Evolutionary conservation across 2,888 invertebrate species (phyloP).

Genomic region (Nephrotoma flavescens): DNA sequence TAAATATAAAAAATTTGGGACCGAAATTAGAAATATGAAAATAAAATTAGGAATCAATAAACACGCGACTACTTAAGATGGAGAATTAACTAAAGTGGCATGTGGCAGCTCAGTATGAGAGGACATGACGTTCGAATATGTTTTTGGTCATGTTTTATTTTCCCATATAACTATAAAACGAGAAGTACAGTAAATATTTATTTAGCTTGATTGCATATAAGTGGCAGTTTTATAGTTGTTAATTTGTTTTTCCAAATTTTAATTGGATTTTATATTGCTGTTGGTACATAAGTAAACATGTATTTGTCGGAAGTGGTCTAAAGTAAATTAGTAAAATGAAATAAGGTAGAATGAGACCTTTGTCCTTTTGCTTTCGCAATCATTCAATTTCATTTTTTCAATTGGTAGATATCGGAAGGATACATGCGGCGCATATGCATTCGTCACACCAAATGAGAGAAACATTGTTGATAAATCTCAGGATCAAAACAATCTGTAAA

Average conservation of each 20-base stretch:
- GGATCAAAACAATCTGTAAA: too few species aligned
- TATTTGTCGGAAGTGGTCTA: too few species aligned
- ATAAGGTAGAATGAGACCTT: too few species aligned
- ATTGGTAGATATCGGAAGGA: too few species aligned
- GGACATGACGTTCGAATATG: not conserved
- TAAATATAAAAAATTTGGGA: not conserved
- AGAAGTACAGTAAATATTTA: not conserved
- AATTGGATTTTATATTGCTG: not conserved
- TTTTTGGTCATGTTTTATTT: not conserved
- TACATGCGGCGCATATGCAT: too few species aligned
- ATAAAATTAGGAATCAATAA: not conserved
- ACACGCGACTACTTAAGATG: not conserved
- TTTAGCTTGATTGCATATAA: not conserved
- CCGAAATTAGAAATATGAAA: not conserved
- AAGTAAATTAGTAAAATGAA: too few species aligned
- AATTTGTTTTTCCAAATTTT: not conserved
- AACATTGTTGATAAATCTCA: too few species aligned
- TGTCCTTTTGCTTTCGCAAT: too few species aligned
- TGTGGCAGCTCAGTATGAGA: not conserved
- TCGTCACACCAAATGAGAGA: too few species aligned
- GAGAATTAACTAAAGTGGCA: not conserved
- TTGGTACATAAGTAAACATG: too few species aligned
- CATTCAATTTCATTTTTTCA: too few species aligned
- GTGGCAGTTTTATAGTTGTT: not conserved
- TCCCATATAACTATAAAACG: not conserved